phyloP scores from a whole-genome alignment of 2,888 invertebrate genomes.

The Gymnoscelis rufifasciata region DNA sequence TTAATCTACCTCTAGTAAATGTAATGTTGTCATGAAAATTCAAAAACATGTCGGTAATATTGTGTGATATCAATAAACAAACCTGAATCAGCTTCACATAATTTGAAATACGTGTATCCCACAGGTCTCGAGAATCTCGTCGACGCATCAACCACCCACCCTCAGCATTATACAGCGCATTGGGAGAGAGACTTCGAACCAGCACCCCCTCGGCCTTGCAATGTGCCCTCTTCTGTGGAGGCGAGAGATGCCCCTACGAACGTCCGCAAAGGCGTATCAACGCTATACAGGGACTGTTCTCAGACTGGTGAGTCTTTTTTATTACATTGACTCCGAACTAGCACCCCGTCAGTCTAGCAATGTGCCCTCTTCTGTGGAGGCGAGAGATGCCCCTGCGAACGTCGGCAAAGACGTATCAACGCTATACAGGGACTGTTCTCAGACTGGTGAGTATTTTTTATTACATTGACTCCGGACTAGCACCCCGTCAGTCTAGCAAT shows the following conservation, averaged over 20 bases:
- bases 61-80: no score
- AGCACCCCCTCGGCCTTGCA: constrained; percentile 84
- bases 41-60: no score
- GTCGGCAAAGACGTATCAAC: constrained; percentile 78
- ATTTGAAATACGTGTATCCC: not conserved
- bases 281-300: constrained; percentile 89
- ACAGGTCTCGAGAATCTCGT: constrained; percentile 61
- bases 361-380: constrained; percentile 80
- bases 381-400: constrained; percentile 88
- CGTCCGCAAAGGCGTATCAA: constrained; percentile 79
- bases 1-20: no score
- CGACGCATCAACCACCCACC: constrained; percentile 65
- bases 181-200: constrained; percentile 78
- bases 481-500: not conserved
- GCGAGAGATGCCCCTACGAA: constrained; percentile 89
- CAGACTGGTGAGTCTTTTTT: constrained; percentile 84
- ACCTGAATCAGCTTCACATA: no score
- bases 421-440: constrained; percentile 91
- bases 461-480: no score
- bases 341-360: not conserved
- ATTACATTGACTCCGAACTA: no score
- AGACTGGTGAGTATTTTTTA: constrained; percentile 82
- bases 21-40: no score
- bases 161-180: constrained; percentile 58
- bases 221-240: constrained; percentile 92